phyloP scores from a whole-genome alignment of 1,140 invertebrate species.

The Kradibia gibbosae region DNA sequence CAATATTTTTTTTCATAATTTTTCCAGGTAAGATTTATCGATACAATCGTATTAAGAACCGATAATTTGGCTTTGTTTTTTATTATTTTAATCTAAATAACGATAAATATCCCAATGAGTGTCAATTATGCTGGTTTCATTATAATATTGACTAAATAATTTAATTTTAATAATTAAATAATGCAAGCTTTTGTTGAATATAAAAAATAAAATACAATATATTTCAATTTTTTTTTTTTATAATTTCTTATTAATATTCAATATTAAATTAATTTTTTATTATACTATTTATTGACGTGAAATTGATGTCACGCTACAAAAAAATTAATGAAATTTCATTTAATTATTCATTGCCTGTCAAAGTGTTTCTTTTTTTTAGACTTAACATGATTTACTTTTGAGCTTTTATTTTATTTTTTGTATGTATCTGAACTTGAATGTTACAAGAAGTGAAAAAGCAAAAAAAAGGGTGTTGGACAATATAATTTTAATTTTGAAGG shows the following conservation, averaged over 20 bases:
- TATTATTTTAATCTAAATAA: not conserved
- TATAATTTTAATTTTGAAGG: not conserved
- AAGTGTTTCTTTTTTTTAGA: slow-evolving; percentile 3
- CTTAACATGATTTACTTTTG: not conserved
- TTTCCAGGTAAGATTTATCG: slow-evolving; percentile 29
- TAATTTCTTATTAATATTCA: slow-evolving; percentile 15
- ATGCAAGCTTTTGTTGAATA: not conserved
- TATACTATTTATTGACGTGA: slow-evolving; percentile 28
- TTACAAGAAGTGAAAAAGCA: not conserved
- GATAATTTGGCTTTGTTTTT: slow-evolving; percentile 4
- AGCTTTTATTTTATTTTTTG: not conserved
- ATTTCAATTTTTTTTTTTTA: too few species aligned
- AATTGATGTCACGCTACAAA: not conserved
- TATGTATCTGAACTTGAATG: not conserved
- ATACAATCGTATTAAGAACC: slow-evolving; percentile 22
- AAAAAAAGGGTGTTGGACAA: not conserved
- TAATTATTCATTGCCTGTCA: not conserved
- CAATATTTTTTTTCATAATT: slow-evolving; percentile 13
- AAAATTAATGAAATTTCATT: slow-evolving; percentile 13
- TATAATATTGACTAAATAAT: slow-evolving; percentile 23
- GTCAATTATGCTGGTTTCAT: not conserved
- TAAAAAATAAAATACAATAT: not conserved
- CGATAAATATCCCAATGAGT: not conserved
- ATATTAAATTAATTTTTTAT: slow-evolving; percentile 28
- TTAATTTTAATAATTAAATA: slow-evolving; percentile 21